A percentile compares a stretch with the other conserved stretches of the same genome.
phyloP scores from a whole-genome alignment of 2,797 vertebrate genomes.

The Tragopan temminckii region DNA sequence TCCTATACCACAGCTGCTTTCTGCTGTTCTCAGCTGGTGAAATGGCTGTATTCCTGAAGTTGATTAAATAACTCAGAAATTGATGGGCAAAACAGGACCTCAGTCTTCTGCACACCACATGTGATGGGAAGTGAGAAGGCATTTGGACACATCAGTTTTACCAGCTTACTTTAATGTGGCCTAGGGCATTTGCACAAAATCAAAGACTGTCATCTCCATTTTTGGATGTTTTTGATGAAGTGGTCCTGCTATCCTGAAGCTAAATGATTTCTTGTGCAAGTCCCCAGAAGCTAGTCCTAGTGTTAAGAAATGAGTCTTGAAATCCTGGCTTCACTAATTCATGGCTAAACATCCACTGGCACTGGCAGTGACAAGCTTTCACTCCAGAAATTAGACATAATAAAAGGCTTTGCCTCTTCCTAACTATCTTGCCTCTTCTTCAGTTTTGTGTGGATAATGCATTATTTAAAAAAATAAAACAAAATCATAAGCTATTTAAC shows the following conservation, averaged over 20 bases:
- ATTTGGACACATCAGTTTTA: neutral
- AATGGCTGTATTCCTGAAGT: fast-evolving
- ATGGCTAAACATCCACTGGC: neutral
- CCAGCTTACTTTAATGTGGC: neutral
- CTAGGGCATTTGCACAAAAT: neutral
- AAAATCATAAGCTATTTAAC: neutral
- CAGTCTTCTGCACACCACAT: neutral
- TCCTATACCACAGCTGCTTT: neutral
- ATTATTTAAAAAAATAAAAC: neutral
- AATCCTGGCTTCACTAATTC: neutral
- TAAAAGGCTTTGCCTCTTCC: neutral
- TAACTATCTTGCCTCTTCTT: neutral
- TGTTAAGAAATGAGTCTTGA: neutral
- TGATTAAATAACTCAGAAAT: neutral
- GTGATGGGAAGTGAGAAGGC: neutral
- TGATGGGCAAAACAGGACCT: neutral
- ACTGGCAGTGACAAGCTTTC: neutral
- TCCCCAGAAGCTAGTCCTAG: neutral
- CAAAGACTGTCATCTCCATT: neutral
- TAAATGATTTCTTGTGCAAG: neutral
- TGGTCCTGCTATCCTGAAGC: neutral
- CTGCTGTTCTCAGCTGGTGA: neutral
- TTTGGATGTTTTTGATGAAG: neutral
- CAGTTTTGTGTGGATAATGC: neutral
- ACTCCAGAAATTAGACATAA: neutral